Evolutionary conservation across 2,797 vertebrate species (phyloP), one percentile per base, ranked within the genome.

Genomic region (Champsocephalus esox): DNA sequence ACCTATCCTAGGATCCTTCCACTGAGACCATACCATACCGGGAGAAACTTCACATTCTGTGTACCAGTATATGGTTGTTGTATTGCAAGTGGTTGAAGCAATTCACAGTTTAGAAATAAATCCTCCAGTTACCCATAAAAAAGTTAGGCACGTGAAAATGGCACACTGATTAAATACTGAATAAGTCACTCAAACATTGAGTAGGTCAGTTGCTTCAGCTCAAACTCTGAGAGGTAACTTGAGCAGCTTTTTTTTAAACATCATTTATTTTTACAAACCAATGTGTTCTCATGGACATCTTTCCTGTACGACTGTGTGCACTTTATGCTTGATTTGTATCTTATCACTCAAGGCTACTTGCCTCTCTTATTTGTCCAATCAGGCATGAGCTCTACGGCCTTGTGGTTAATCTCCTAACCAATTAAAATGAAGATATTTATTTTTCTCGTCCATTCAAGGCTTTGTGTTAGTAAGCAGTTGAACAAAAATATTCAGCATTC

Each of bases 401-500:
- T 77, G 66, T 46, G 32, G 61, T 55, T 67, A 17, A 77, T 77
- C 62, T 73, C 38, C 1, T 17, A 56, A 57, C 71, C 63, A 67
- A 79, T 79, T 74, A 66, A 66, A 71, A 13, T 11, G 9, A 57
- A 49, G 24, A 7, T 54, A 54, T 44, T 71, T 28, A 28, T 28
- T 28, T 5, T 56, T 59, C 19, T 59, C 41, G 57, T 43, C 12
- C 58, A 66, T 60, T 83, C 70, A 82, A 82, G 60, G 72, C 78
- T 80, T 54, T 11, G 34, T 38, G 55, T 78, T 57, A 81, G 68
- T 59, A 73, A 75, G 64, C 45, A 21, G 64, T 34, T 49, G 43
- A 75, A 55, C 10, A 1, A 70, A 70, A 84, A 73, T 46, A 63
- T 49, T 73, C 45, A 81, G 70, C 83, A 57, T 57, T 57, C 24